Conservation (phyloP, 2,888 invertebrate genomes). For the Mimachlamys varia region DNA sequence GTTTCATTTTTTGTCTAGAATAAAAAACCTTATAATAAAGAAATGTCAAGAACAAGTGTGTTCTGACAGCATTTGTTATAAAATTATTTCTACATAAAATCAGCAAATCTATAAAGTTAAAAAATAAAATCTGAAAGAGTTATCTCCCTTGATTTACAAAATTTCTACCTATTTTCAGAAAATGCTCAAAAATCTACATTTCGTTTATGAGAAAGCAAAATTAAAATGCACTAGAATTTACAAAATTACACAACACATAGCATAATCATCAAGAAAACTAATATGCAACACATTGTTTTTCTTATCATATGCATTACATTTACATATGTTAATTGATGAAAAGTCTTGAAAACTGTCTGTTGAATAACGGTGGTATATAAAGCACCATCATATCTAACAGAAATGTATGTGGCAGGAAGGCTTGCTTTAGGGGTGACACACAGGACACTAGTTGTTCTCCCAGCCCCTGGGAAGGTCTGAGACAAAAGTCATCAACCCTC, state of each 20-base stretch:
- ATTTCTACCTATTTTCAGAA: not conserved
- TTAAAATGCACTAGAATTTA: not conserved
- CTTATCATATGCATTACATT: not conserved
- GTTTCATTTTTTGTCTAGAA: no score
- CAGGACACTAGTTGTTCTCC: slow-evolving; percentile 58
- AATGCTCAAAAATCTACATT: not conserved
- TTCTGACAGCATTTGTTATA: no score
- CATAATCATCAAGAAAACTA: not conserved
- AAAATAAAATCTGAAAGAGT: slow-evolving; percentile 1
- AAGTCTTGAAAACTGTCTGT: not conserved
- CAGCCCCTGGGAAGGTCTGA: slow-evolving; percentile 78
- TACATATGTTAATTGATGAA: not conserved
- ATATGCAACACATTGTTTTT: not conserved
- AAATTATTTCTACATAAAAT: no score
- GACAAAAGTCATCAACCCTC: slow-evolving; percentile 68
- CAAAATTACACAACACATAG: not conserved
- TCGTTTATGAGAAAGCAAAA: not conserved
- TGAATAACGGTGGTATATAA: not conserved
- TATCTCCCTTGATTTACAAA: not conserved
- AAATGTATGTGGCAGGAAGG: slow-evolving; percentile 64
- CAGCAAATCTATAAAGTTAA: not conserved
- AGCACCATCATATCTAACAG: not conserved
- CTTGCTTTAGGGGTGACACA: slow-evolving; percentile 73
- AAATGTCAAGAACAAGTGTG: no score
- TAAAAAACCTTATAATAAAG: no score